These are phyloP conservation scores for Noturus placidus DNA, from an alignment of 2,113 vertebrate species.

Conservation along the genomic window DNA sequence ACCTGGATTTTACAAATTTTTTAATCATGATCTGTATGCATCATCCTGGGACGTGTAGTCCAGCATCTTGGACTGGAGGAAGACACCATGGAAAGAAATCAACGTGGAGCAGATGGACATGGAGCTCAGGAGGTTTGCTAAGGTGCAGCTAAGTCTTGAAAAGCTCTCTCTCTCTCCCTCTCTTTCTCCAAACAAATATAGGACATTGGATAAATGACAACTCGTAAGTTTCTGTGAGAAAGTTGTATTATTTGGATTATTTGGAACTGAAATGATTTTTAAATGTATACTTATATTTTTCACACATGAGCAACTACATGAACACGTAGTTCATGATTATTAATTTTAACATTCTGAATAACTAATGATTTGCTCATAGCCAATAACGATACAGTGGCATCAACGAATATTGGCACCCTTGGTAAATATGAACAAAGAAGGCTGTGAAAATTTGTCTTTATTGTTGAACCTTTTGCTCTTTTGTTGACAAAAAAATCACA, in stretches of 20 bases:
- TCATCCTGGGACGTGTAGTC: conserved; percentile 65
- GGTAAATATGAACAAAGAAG: no score
- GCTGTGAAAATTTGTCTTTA: no score
- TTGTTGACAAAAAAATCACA: no score
- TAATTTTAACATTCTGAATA: not conserved
- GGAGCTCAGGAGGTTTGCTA: conserved; percentile 81
- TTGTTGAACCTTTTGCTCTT: no score
- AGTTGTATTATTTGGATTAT: no score
- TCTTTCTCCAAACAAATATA: not conserved
- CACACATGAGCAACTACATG: not conserved
- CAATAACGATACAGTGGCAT: not conserved
- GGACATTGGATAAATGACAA: no score
- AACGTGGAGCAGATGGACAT: conserved; percentile 85
- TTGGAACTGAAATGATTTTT: no score
- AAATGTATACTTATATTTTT: no score
- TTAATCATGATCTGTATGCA: conserved; percentile 11
- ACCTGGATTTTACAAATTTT: conserved; percentile 3
- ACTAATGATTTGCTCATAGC: not conserved
- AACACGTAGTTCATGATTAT: not conserved
- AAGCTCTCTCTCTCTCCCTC: no score
- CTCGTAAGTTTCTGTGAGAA: no score
- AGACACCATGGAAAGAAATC: conserved; percentile 84
- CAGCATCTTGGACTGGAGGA: conserved; percentile 82
- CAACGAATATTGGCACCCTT: no score
- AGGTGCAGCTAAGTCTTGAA: conserved; percentile 58